Evolutionary conservation across 2,888 invertebrate species (phyloP), one percentile per base, ranked within the genome.

Genomic region (Rhimphoctona megacephalus): DNA sequence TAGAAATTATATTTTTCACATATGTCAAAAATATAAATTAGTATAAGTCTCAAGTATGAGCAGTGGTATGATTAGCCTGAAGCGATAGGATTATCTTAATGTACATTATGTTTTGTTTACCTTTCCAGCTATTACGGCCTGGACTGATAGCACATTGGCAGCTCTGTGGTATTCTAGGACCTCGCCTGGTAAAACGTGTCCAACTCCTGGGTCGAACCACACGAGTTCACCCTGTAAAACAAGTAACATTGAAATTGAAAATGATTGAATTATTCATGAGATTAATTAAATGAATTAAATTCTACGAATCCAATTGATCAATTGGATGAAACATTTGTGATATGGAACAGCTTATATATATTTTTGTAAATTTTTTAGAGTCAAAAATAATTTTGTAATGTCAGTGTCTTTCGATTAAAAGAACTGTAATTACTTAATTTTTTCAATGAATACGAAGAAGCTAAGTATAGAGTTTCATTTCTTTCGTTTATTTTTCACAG

Each of bases 141-240:
- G 98, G 70, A 98, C 98, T 69, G 98, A 98, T 91, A 98, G 96
- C 82, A 98, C 98, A 94, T 98, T 97, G 80, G 98, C 98, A 67
- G 98, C 97, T 86, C 97, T 96, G 95, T 98, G 98, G 90, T 97
- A 97, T 95, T 98, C 98, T 91, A 98, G 95, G 88, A 99, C 97
- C 95, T 98, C 97, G 84, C 98, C 98, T 74, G 98, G 98, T 91
- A 98, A 96, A 91, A 98, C 98, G 94, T 98, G 98, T 90, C 98
- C 97, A 91, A 98, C 96, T 64, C 98, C 98, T 69, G 98, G 97
- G 95, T 98, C 98, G 95, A 98, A 98, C 98, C 98, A 98, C 93
- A 98, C 98, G 94, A 98, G 96, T 94, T 98, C 98, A 86, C 98
- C 98, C 95, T 94, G 90, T 17, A 92, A 91, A 79, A 86, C 70